A percentile compares a stretch with the other conserved stretches of the same genome.
Conservation (phyloP, 35 echinoderm and acorn worm genomes). For the Chiridota heheva region DNA sequence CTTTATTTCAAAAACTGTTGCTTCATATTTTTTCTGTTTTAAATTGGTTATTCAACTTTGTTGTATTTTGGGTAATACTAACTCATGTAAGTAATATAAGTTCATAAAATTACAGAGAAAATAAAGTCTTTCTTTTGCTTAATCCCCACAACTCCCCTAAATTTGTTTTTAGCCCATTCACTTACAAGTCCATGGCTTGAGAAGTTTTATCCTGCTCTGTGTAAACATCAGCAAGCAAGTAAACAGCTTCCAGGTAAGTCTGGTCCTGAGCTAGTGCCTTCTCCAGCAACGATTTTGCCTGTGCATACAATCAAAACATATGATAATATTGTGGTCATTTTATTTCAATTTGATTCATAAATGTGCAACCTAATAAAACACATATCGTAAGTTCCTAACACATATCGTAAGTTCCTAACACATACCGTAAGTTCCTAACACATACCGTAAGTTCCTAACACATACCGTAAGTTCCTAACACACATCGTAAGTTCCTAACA, state of each 20-base stretch:
- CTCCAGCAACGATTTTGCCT: constrained; percentile 88
- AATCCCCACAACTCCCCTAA: too few relatives aligned
- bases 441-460: too few relatives aligned
- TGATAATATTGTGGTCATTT: neutral
- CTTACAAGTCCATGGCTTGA: constrained; percentile 87
- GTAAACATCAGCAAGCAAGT: constrained; percentile 72
- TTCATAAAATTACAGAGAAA: neutral
- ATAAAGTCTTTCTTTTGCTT: too few relatives aligned
- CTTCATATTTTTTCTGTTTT: too few relatives aligned
- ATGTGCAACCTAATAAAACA: neutral
- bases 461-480: too few relatives aligned
- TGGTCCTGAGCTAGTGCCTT: constrained; percentile 73
- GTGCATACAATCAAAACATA: neutral
- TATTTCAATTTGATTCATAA: neutral
- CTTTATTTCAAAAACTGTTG: too few relatives aligned
- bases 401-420: too few relatives aligned
- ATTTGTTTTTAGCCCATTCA: too few relatives aligned
- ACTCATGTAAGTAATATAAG: neutral
- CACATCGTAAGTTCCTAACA: too few relatives aligned
- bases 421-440: too few relatives aligned
- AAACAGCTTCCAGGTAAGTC: constrained; percentile 77
- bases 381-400: too few relatives aligned
- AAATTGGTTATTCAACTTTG: too few relatives aligned
- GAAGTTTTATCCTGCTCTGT: constrained; percentile 71
- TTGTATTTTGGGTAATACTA: neutral